A percentile compares a stretch with the other conserved stretches of the same genome.
Conservation (phyloP, 2,113 vertebrate genomes). For the Otis tarda region DNA sequence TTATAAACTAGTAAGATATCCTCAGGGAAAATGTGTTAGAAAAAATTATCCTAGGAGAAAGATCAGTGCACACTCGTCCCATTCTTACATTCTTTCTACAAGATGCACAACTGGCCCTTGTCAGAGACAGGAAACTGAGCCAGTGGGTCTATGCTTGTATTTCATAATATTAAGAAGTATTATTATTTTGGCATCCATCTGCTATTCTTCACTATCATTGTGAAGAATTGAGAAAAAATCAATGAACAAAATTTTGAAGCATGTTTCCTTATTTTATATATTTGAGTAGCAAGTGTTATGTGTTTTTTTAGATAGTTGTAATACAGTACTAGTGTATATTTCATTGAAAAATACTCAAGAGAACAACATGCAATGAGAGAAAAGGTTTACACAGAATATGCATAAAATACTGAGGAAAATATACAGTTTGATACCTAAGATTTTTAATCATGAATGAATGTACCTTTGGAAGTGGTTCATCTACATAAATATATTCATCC, state of each 20-base stretch:
- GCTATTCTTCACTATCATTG: not conserved
- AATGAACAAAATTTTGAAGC: not conserved
- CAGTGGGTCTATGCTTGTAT: not conserved
- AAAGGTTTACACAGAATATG: not conserved
- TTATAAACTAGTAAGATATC: not conserved
- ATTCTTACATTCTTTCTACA: not conserved
- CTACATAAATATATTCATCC: conserved; percentile 78
- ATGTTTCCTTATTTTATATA: not conserved
- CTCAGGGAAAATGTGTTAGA: not conserved
- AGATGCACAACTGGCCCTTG: not conserved
- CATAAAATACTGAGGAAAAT: not conserved
- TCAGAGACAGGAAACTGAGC: not conserved
- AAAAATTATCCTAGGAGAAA: not conserved
- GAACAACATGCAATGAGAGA: not conserved
- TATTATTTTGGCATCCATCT: not conserved
- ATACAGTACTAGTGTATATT: not conserved
- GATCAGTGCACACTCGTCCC: not conserved
- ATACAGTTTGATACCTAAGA: not conserved
- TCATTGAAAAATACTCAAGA: not conserved
- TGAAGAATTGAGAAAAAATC: not conserved
- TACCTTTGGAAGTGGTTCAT: conserved; percentile 84
- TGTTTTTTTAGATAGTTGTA: not conserved
- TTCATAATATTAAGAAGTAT: not conserved
- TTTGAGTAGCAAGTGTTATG: not conserved
- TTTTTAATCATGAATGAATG: not conserved